Conservation (phyloP, 37 sponge, comb jelly and placozoan species). For the Cladorhizidae sp. region DNA sequence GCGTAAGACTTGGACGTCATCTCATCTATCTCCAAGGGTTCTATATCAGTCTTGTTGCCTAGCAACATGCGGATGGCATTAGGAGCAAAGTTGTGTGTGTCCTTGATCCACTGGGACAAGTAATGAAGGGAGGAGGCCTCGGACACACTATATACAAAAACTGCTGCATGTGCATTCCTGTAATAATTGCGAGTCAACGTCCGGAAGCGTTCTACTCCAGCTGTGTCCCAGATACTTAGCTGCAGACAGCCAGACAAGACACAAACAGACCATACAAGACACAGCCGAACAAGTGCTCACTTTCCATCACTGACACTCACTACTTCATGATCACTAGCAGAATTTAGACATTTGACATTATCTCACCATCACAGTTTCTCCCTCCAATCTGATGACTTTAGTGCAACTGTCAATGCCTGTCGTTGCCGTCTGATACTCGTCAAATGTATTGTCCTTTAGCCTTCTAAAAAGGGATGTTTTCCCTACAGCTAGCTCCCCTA, state of each 20-base stretch:
- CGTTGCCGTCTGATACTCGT: constrained; percentile 85
- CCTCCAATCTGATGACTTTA: constrained; percentile 68
- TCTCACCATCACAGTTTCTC: constrained; percentile 74
- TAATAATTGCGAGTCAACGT: constrained; percentile 93
- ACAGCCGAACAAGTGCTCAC: neutral
- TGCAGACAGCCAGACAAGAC: neutral
- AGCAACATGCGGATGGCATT: constrained; percentile 80
- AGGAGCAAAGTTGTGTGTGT: constrained; percentile 82
- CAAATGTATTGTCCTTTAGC: constrained; percentile 86
- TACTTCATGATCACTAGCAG: no score
- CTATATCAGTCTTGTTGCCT: constrained; percentile 86
- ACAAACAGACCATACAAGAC: neutral
- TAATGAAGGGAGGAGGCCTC: constrained; percentile 87
- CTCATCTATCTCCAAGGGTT: constrained; percentile 72
- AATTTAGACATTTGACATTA: neutral
- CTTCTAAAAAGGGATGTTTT: constrained; percentile 87
- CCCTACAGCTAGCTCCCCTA: constrained; percentile 90
- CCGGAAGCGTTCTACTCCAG: constrained; percentile 92
- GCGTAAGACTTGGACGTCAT: constrained; percentile 74
- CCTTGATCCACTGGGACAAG: constrained; percentile 86
- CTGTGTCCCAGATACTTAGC: constrained; percentile 92
- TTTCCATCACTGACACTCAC: neutral
- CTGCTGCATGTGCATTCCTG: constrained; percentile 87
- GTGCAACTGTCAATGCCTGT: constrained; percentile 90
- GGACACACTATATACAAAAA: constrained; percentile 84